phyloP scores from a whole-genome alignment of 2,797 vertebrate genomes.

The Notolabrus celidotus region DNA sequence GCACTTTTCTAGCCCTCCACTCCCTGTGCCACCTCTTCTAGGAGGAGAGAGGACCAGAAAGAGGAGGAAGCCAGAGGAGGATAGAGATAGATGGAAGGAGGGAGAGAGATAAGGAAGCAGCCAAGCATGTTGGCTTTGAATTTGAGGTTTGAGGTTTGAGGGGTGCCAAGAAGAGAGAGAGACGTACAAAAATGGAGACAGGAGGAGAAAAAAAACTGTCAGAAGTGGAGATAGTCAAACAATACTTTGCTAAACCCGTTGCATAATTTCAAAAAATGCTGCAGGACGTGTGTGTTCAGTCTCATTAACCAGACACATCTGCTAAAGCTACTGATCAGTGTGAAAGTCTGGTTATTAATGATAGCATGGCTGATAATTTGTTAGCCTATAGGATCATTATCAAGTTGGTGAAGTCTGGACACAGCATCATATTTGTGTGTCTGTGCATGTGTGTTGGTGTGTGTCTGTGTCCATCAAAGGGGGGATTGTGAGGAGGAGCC shows the following conservation, averaged over 20 bases:
- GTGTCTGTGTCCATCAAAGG: slow-evolving; percentile 68
- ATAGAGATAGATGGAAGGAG: slow-evolving; percentile 60
- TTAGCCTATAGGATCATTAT: slow-evolving; percentile 57
- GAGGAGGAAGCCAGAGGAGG: slow-evolving; percentile 52
- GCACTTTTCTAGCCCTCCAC: slow-evolving; percentile 79
- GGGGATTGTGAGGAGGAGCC: slow-evolving; percentile 66
- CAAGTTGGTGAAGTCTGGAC: slow-evolving; percentile 56
- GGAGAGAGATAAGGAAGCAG: slow-evolving; percentile 50
- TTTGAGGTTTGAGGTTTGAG: slow-evolving; percentile 56
- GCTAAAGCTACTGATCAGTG: slow-evolving; percentile 46
- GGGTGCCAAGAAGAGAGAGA: slow-evolving; percentile 60
- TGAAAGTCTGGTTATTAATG: slow-evolving; percentile 61
- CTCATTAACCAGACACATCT: slow-evolving; percentile 70
- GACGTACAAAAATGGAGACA: slow-evolving; percentile 40
- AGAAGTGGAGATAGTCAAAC: slow-evolving; percentile 32
- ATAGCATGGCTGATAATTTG: slow-evolving; percentile 57
- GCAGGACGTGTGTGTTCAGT: slow-evolving; percentile 50
- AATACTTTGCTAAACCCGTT: slow-evolving; percentile 32
- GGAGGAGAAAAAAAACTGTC: slow-evolving; percentile 8
- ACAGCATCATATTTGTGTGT: slow-evolving; percentile 23
- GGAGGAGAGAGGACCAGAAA: slow-evolving; percentile 44
- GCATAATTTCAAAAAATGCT: slow-evolving; percentile 40
- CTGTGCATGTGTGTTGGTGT: slow-evolving; percentile 32
- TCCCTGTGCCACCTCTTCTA: slow-evolving; percentile 53
- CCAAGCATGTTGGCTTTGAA: slow-evolving; percentile 61